These are phyloP conservation scores for Galerucella pusilla DNA, from an alignment of 2,888 invertebrate species.

Conservation along the genomic window DNA sequence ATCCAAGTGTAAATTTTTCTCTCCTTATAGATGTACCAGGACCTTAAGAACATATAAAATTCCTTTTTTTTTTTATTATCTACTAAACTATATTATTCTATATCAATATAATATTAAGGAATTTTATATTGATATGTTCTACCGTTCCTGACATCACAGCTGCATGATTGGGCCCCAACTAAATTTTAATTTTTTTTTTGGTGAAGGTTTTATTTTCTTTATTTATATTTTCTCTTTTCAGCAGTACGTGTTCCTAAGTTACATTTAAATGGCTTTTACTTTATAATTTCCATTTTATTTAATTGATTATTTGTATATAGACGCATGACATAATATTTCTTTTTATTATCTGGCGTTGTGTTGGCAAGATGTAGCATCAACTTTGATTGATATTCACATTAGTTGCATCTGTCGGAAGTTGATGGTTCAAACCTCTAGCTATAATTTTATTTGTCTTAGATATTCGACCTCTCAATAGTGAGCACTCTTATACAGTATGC, in stretches of 20 bases:
- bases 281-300: constrained; percentile 30
- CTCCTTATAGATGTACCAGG: constrained; percentile 42
- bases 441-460: not conserved
- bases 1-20: constrained; percentile 76
- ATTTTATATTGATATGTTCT: constrained; percentile 42
- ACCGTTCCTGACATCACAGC: constrained; percentile 34
- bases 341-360: constrained; percentile 51
- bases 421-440: not conserved
- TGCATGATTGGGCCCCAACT: constrained; percentile 46
- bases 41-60: constrained; percentile 41
- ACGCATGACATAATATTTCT: constrained; percentile 44
- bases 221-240: constrained; percentile 42
- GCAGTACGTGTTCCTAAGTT: constrained; percentile 37
- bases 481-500: constrained; percentile 1
- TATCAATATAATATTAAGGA: constrained; percentile 22
- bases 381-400: constrained; percentile 11
- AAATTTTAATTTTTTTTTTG: constrained; percentile 31
- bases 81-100: not conserved
- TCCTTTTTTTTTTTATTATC: constrained; percentile 29
- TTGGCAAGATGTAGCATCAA: constrained; percentile 49
- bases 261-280: constrained; percentile 39
- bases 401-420: not conserved
- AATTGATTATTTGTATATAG: constrained; percentile 36
- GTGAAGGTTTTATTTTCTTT: constrained; percentile 39
- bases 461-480: constrained; percentile 1